Evolutionary conservation across 1,140 invertebrate species (phyloP), one percentile per base, ranked within the genome.

Genomic region (Cryptotermes secundus): DNA sequence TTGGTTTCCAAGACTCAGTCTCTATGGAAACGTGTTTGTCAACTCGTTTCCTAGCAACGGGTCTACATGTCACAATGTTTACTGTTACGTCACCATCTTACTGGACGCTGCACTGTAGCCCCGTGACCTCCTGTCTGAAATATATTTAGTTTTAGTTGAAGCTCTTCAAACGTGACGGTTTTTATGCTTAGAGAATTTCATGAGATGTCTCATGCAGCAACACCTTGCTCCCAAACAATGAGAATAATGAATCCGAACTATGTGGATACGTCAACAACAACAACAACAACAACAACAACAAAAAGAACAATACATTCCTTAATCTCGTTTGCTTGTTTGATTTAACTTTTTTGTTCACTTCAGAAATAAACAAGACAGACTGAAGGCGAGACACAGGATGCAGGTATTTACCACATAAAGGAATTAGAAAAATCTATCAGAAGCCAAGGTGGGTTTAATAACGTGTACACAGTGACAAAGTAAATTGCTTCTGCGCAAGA

Each of bases 261-360:
- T 72, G 59, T n/a, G 59, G 59, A 72, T 26, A 72, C 59, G 59
- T n/a, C n/a, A 72, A 72, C n/a, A n/a, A n/a, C n/a, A n/a, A n/a
- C n/a, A n/a, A n/a, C n/a, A n/a, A n/a, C n/a, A n/a, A n/a, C n/a
- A n/a, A n/a, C n/a, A n/a, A n/a, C n/a, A n/a, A n/a, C 53, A 59
- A 59, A 59, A 59, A 42, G 24, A 72, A 72, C 26, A 72, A 31
- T 72, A n/a, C 59, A 72, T 72, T 72, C 59, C 59, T n/a, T 4
- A n/a, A 72, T 1, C n/a, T 72, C 16, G 59, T 72, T 72, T n/a
- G 26, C 31, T 72, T 72, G 59, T 72, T 72, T 72, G 26, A n/a
- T 72, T 72, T 31, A 31, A 72, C 31, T 59, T 72, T 72, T 72
- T 72, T 26, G 9, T 49, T 72, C n/a, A 72, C n/a, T 59, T 72